Evolutionary conservation across 2,888 invertebrate species (phyloP), one percentile per base, ranked within the genome.

Genomic region (Euplagia quadripunctaria): DNA sequence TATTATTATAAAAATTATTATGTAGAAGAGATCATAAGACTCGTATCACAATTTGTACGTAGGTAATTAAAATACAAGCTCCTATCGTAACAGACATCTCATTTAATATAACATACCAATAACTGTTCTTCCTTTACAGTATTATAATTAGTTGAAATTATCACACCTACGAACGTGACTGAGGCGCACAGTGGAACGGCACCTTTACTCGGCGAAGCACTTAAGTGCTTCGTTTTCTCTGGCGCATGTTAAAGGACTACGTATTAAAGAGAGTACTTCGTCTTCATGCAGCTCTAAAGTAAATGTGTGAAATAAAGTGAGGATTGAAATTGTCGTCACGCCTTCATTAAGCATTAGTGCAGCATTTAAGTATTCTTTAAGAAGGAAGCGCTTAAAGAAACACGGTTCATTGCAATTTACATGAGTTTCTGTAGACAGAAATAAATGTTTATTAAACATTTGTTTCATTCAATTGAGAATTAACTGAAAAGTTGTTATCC

Each of bases 141-240:
- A 46, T 64, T 63, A 68, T 17, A 73, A 73, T 79, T 74, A 72
- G 55, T 64, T 9, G 51, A 68, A 75, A 75, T 80, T 75, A 76
- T 72, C 65, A 65, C 70, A 65, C 49, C 66, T 31, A 16, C 31
- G 64, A 61, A 73, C 73, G 69, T 70, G 66, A 69, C 69, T 61
- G 17, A 73, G 69, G 42, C 71, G 72, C 68, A 46, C 66, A 72
- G 51, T 51, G 46, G 68, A 68, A 74, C 65, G 46, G 51, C n/a
- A 66, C 73, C 55, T 77, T 69, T 73, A 80, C 61, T 72, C 67
- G 43, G 70, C 69, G 64, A 20, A 77, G 64, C 17, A 55, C 73
- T 78, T 69, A 74, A 77, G 77, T 67, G 66, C 71, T 63, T 74
- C 65, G 52, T 64, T 17, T 55, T 61, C 42, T 41, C 66, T 55